A percentile compares a stretch with the other conserved stretches of the same genome.
Evolutionary conservation across 2,888 invertebrate genomes (phyloP).

Genomic region (Tribolium freemani): DNA sequence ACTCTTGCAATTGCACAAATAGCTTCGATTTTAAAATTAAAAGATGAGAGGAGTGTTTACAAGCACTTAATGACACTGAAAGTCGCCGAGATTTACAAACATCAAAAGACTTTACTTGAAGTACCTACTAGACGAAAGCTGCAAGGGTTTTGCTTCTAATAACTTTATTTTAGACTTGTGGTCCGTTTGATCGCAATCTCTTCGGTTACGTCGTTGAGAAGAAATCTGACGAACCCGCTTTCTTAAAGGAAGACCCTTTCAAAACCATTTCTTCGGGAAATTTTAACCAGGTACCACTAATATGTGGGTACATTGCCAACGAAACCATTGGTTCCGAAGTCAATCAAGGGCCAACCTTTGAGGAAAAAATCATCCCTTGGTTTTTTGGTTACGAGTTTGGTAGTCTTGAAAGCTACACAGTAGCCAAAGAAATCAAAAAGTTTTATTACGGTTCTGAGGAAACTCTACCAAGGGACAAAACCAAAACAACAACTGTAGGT

Average conservation of each 20-base stretch:
- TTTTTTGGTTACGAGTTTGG: background rate
- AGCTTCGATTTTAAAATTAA: background rate
- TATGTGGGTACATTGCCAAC: constrained; percentile 55
- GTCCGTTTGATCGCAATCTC: constrained; percentile 9
- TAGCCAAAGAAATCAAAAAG: background rate
- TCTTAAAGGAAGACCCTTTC: constrained; percentile 53
- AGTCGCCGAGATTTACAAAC: constrained; percentile 32
- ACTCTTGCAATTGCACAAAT: background rate
- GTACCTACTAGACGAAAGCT: background rate
- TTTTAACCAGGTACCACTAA: constrained; percentile 56
- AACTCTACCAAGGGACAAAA: background rate
- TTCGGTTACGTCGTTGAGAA: constrained; percentile 49
- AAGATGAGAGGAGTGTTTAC: constrained; percentile 5
- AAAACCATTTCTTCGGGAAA: constrained; percentile 50
- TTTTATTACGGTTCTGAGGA: background rate
- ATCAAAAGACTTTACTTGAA: background rate
- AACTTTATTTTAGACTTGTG: background rate
- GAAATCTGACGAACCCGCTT: constrained; percentile 47
- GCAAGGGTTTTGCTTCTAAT: background rate
- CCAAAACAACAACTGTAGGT: background rate
- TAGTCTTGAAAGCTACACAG: background rate
- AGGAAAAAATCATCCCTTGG: constrained; percentile 9
- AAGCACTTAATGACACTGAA: constrained; percentile 30
- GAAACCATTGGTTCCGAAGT: constrained; percentile 42
- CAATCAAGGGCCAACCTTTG: background rate